Evolutionary conservation across 2,888 invertebrate species (phyloP).

Genomic region (Cancer borealis): DNA sequence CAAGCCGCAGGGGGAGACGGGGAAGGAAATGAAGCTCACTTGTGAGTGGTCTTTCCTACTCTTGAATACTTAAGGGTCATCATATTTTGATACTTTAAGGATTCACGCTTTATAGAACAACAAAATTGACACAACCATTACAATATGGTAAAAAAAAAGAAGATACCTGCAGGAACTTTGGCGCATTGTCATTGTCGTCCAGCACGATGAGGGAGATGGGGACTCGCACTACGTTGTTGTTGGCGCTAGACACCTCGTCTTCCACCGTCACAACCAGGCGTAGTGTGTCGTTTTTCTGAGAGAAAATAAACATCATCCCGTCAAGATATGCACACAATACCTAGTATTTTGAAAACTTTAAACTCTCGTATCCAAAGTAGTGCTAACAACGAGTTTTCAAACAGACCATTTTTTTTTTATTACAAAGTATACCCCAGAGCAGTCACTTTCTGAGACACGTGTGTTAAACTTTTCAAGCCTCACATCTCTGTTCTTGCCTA

Average conservation of each 20-base stretch:
- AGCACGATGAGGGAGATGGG: constrained; percentile 90
- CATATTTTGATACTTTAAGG: not conserved
- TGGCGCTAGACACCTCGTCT: constrained; percentile 84
- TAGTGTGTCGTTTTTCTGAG: constrained; percentile 88
- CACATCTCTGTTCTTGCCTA: not conserved
- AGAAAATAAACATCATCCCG: not conserved
- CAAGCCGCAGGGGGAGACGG: not conserved
- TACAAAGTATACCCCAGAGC: not conserved
- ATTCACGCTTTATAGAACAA: not conserved
- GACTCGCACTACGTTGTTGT: constrained; percentile 87
- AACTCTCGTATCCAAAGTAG: not conserved
- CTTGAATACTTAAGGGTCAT: not conserved
- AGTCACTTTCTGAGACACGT: not conserved
- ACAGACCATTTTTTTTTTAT: not conserved
- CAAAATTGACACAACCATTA: not conserved
- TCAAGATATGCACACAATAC: not conserved
- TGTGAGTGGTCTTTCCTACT: not conserved
- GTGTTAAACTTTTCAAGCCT: not conserved
- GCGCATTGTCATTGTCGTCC: constrained; percentile 94
- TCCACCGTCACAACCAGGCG: constrained; percentile 90
- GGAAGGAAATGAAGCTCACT: not conserved
- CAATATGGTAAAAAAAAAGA: not conserved
- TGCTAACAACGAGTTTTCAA: not conserved
- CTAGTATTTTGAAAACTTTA: not conserved
- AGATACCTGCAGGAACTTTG: constrained; percentile 86